Base-by-base conservation (phyloP, 2,113 vertebrate genomes). In the Heterotis niloticus region DNA sequence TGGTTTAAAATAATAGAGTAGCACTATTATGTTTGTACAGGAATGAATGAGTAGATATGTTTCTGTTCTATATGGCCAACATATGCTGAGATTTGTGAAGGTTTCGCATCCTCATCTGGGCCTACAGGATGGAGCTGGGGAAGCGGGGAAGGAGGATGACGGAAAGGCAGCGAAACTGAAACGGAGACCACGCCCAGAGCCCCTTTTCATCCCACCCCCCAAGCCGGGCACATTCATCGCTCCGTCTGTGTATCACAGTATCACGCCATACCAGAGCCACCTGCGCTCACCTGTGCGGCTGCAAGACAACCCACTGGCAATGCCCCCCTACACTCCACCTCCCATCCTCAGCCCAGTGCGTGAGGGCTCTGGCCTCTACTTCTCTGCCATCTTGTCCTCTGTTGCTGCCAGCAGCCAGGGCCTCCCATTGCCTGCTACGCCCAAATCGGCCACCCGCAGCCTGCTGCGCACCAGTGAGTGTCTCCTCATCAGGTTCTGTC, bases 281-380 rank as follows among this genome's bases (percentile, higher is more conserved):
- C 92, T 99, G 14, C 94, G 98, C 29, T 99, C 98, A 0, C 98
- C 98, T 0, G 95, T 98, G 12, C 94, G 96, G 67, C 91, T 96
- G 13, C 87, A 91, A 0, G 98, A 98, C 81, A 95, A 97, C 86
- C 91, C 94, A 9, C 95, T 98, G 74, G 93, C 93, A 82, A 92
- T 97, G 75, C 98, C 98, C 3, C 98, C 97, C 51, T 98, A 99
- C 86, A 98, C 98, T 0, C 97, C 98, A 0, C 98, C 98, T 0
- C 98, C 97, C 0, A 99, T 99, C 90, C 96, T 99, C 80, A 99
- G 98, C 89, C 98, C 98, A 0, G 96, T 99, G 57, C 94, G 98
- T 13, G 96, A 98, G 84, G 98, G 98, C 80, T 97, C 98, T 0
- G 98, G 98, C 64, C 95, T 99, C 1, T 99, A 99, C 88, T 99